These are phyloP conservation scores for Coptodon bakossiorum DNA, from an alignment of 2,113 vertebrate species.

Conservation along the genomic window DNA sequence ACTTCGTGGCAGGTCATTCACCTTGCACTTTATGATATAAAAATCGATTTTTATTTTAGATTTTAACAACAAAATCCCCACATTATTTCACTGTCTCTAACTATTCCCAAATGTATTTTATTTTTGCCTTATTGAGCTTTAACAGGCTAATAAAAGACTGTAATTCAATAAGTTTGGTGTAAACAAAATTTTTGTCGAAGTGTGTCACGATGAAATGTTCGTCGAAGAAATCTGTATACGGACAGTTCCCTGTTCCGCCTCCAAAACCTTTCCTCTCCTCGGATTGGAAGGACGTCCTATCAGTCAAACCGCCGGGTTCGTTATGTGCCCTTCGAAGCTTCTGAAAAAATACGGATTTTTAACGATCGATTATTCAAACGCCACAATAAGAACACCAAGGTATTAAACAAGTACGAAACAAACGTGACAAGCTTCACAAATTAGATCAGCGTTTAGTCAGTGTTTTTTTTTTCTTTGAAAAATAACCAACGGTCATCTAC, in stretches of 20 bases:
- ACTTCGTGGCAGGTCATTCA: background rate
- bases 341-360: background rate
- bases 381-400: background rate
- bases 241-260: background rate
- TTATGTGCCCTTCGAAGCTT: background rate
- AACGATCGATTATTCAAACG: rapidly evolving
- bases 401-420: background rate
- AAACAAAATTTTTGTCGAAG: background rate
- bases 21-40: background rate
- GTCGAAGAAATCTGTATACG: background rate
- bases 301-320: background rate
- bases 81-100: background rate
- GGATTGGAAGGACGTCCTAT: constrained; percentile 35
- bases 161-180: background rate
- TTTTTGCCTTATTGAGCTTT: background rate
- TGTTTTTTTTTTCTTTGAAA: background rate
- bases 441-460: background rate
- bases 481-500: background rate
- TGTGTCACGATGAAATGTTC: background rate
- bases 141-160: background rate
- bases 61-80: background rate
- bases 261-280: background rate
- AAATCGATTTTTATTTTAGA: background rate
- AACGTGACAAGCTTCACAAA: background rate
- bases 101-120: background rate